Conservation (phyloP, 2,797 vertebrate genomes). For the Potorous gilbertii region DNA sequence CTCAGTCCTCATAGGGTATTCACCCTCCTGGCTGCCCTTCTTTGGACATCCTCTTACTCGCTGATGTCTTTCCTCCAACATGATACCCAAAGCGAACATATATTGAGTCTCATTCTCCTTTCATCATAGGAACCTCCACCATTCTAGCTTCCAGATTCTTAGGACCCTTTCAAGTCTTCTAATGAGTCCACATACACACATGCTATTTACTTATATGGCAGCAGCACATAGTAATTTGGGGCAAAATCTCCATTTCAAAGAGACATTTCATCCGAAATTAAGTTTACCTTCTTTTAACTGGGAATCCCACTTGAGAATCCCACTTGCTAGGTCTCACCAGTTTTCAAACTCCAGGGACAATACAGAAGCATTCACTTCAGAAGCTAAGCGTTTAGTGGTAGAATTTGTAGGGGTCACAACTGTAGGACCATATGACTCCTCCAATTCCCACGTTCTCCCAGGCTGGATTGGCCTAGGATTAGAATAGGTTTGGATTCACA, state of each 20-base stretch:
- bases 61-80: not conserved
- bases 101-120: not conserved
- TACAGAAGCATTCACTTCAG: not conserved
- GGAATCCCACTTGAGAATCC: not conserved
- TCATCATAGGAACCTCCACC: not conserved
- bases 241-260: not conserved
- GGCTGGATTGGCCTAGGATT: not conserved
- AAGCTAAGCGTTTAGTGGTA: not conserved
- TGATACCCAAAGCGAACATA: not conserved
- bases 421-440: not conserved
- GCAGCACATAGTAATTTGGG: not conserved
- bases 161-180: not conserved
- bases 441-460: not conserved
- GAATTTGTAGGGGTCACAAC: not conserved
- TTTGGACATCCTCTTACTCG: not conserved
- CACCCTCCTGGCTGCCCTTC: not conserved
- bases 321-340: not conserved
- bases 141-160: not conserved
- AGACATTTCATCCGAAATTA: not conserved
- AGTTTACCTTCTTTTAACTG: not conserved
- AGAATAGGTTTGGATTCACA: not conserved
- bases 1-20: not conserved
- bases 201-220: not conserved
- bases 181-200: not conserved
- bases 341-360: not conserved